Evolutionary conservation across 2,113 vertebrate species (phyloP).

Genomic region (Semnornis frantzii): DNA sequence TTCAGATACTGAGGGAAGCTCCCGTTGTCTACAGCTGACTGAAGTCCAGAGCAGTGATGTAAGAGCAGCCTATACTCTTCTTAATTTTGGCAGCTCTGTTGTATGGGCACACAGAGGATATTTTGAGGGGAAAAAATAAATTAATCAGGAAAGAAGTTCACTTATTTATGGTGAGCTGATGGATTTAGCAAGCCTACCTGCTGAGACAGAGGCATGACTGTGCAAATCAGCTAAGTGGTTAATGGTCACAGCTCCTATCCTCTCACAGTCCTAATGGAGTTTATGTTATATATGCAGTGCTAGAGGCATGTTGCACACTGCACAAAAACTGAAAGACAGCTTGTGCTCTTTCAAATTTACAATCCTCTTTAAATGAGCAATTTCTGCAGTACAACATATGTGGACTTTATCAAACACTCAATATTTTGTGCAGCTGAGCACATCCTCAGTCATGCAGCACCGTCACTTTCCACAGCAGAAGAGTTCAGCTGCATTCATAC

Average conservation of each 20-base stretch:
- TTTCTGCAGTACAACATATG: neutral
- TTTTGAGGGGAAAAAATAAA: conserved; percentile 2
- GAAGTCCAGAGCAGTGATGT: neutral
- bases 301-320: neutral
- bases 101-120: neutral
- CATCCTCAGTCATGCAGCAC: neutral
- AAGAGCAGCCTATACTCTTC: neutral
- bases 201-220: neutral
- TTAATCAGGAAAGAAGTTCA: neutral
- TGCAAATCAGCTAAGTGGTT: neutral
- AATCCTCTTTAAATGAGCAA: neutral
- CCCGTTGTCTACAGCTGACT: neutral
- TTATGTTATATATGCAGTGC: neutral
- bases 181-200: neutral
- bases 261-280: neutral
- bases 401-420: neutral
- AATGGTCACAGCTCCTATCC: neutral
- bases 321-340: neutral
- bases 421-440: neutral
- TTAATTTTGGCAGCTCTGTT: neutral
- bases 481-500: neutral
- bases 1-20: neutral
- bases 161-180: neutral
- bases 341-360: neutral
- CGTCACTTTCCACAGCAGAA: neutral